phyloP scores from a whole-genome alignment of 2,888 invertebrate genomes.

The Baronia brevicornis region DNA sequence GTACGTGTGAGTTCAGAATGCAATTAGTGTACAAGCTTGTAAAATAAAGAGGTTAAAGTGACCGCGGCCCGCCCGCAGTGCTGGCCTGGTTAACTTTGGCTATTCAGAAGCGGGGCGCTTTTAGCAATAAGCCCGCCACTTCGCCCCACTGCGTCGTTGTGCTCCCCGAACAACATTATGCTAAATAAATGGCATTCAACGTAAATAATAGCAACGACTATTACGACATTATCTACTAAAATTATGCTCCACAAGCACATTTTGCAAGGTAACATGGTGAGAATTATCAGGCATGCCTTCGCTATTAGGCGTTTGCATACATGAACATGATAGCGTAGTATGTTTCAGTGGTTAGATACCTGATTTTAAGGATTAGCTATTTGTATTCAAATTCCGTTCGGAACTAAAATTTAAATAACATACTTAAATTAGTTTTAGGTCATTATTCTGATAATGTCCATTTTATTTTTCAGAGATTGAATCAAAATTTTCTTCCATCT shows the following conservation, averaged over 20 bases:
- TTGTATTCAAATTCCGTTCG: conserved; percentile 8
- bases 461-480: too few species aligned
- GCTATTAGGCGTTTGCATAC: too few species aligned
- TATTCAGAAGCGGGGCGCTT: conserved; percentile 41
- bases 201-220: conserved; percentile 35
- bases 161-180: conserved; percentile 58
- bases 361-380: too few species aligned
- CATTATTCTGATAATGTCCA: too few species aligned
- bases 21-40: conserved; percentile 21
- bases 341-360: too few species aligned
- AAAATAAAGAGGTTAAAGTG: conserved; percentile 36
- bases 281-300: too few species aligned
- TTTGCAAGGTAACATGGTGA: conserved; percentile 12
- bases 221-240: conserved; percentile 15
- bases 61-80: conserved; percentile 33
- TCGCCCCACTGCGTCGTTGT: conserved; percentile 31
- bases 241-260: conserved; percentile 14
- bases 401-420: too few species aligned
- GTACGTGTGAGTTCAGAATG: conserved; percentile 17
- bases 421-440: too few species aligned
- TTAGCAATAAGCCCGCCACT: conserved; percentile 29
- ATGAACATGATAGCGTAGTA: too few species aligned
- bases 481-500: too few species aligned
- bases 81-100: conserved; percentile 53
- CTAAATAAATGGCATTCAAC: conserved; percentile 54